These are phyloP conservation scores for Dicranocentrus wangi DNA, from an alignment of 2,888 invertebrate species.

Conservation along the genomic window DNA sequence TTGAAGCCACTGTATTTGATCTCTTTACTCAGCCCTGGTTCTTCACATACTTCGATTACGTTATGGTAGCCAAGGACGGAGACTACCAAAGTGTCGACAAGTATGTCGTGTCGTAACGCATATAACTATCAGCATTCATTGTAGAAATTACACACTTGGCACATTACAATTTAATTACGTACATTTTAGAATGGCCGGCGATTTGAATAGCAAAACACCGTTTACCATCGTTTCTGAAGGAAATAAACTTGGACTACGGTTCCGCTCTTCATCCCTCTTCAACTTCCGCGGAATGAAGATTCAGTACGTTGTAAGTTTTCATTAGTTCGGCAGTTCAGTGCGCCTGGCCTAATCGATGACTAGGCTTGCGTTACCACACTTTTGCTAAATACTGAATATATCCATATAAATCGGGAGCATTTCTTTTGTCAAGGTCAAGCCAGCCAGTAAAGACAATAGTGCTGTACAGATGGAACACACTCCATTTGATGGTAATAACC, in stretches of 20 bases:
- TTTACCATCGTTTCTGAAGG: slow-evolving; percentile 67
- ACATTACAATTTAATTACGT: slow-evolving; percentile 1
- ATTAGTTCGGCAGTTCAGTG: background rate
- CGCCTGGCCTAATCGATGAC: background rate
- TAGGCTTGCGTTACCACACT: too few species aligned
- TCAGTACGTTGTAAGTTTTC: slow-evolving; percentile 69
- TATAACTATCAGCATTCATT: too few species aligned
- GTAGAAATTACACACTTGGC: too few species aligned
- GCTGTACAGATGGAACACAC: slow-evolving; percentile 46
- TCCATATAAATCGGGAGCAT: background rate
- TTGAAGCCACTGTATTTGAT: slow-evolving; percentile 72
- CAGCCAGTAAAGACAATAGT: slow-evolving; percentile 32
- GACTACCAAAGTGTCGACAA: slow-evolving; percentile 69
- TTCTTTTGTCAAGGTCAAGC: slow-evolving; percentile 54
- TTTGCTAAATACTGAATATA: too few species aligned
- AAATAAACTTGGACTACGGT: slow-evolving; percentile 71
- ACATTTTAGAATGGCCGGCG: slow-evolving; percentile 69
- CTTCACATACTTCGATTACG: slow-evolving; percentile 72
- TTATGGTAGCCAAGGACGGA: slow-evolving; percentile 70
- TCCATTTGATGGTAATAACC: slow-evolving; percentile 66
- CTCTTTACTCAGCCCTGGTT: slow-evolving; percentile 72
- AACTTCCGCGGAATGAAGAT: slow-evolving; percentile 72
- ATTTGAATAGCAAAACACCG: slow-evolving; percentile 72
- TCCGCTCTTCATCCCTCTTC: slow-evolving; percentile 71
- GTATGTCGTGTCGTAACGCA: too few species aligned